A percentile compares a stretch with the other conserved stretches of the same genome.
These are phyloP conservation scores for Leptinotarsa defecta DNA, from an alignment of 1,140 invertebrate species.

Conservation along the genomic window DNA sequence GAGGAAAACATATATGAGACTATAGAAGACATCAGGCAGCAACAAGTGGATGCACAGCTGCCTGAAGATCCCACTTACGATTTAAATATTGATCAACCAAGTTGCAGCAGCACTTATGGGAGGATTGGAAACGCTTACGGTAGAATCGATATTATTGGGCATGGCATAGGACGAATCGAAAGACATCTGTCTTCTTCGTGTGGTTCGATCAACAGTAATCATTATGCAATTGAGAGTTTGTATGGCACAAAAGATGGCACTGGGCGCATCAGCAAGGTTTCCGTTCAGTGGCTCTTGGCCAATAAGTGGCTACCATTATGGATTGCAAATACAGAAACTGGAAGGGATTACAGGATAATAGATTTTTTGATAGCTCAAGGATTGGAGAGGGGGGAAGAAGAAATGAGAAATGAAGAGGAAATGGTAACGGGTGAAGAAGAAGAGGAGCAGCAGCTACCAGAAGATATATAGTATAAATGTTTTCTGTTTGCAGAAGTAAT, in stretches of 20 bases:
- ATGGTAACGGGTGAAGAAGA: neutral
- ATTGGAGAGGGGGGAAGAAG: constrained; percentile 35
- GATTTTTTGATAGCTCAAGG: constrained; percentile 58
- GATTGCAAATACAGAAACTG: constrained; percentile 60
- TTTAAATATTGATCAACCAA: constrained; percentile 42
- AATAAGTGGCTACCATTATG: constrained; percentile 65
- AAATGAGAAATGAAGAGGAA: constrained; percentile 21
- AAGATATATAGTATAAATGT: neutral
- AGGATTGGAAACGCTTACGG: constrained; percentile 60
- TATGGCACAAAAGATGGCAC: constrained; percentile 49
- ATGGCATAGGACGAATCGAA: constrained; percentile 63
- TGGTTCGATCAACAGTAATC: constrained; percentile 61
- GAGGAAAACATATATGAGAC: constrained; percentile 62
- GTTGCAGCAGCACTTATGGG: constrained; percentile 53
- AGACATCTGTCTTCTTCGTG: constrained; percentile 63
- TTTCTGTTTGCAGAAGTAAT: too few relatives aligned
- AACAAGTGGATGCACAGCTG: constrained; percentile 27
- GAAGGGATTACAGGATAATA: constrained; percentile 63
- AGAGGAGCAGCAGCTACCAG: neutral
- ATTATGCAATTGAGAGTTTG: constrained; percentile 51
- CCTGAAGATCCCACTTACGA: constrained; percentile 44
- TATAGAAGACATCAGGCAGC: constrained; percentile 58
- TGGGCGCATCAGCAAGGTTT: constrained; percentile 61
- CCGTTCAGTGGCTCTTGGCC: constrained; percentile 62
- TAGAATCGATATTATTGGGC: constrained; percentile 60